Conservation (phyloP, 1,140 invertebrate species). For the Drosophila ironensis region DNA sequence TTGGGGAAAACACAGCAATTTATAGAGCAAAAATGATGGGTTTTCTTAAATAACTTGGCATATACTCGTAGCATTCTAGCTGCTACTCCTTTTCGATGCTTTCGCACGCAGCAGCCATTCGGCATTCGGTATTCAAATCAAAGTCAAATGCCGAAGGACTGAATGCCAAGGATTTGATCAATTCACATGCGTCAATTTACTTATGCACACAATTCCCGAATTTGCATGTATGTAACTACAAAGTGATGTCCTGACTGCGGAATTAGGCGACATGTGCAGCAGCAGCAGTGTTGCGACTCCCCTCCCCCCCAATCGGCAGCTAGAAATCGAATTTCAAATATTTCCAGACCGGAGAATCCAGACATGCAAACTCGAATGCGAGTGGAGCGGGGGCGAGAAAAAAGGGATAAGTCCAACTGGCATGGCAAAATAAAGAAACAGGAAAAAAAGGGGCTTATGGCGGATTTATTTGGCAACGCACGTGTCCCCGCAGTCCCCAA, state of each 20-base stretch:
- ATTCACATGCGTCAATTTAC: background rate
- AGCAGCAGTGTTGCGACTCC: background rate
- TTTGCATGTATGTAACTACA: background rate
- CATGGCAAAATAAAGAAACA: constrained; percentile 54
- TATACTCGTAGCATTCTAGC: no score
- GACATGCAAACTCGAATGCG: constrained; percentile 2
- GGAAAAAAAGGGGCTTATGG: constrained; percentile 49
- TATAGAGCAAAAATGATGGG: no score
- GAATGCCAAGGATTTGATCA: background rate
- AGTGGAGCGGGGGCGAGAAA: background rate
- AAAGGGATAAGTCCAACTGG: constrained; percentile 55
- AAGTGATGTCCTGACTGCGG: constrained; percentile 1
- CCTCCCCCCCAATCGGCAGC: background rate
- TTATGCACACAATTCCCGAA: background rate
- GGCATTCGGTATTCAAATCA: background rate
- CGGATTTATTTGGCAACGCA: constrained; percentile 56
- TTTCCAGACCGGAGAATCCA: constrained; percentile 58
- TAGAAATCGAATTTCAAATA: constrained; percentile 64
- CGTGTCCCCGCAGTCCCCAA: background rate
- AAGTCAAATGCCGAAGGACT: background rate
- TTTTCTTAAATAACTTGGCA: no score
- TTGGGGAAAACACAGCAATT: no score
- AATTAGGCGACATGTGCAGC: background rate
- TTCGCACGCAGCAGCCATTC: background rate
- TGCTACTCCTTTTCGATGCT: no score